These are phyloP conservation scores for Ephydatia muelleri DNA, from an alignment of 37 sponge, comb jelly and placozoan species.

Conservation along the genomic window DNA sequence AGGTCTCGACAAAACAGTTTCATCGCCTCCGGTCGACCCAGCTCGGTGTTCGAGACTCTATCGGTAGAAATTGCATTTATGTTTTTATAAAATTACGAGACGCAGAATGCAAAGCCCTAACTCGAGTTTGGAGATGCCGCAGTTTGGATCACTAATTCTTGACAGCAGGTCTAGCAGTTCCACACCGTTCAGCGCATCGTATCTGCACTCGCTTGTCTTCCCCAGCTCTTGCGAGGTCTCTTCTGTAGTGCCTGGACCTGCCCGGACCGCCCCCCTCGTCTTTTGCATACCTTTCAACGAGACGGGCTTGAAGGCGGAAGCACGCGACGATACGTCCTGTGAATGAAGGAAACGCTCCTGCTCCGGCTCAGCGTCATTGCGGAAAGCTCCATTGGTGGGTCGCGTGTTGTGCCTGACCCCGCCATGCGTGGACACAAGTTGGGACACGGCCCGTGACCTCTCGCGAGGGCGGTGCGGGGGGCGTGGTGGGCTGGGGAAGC, in stretches of 20 bases:
- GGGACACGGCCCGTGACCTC: background rate
- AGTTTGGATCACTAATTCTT: slow-evolving; percentile 8
- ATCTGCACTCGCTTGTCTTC: background rate
- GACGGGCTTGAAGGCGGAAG: background rate
- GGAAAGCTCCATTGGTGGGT: background rate
- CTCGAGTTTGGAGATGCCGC: slow-evolving; percentile 6
- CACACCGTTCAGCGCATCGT: background rate
- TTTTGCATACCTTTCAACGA: background rate
- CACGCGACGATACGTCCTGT: background rate
- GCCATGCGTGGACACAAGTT: background rate
- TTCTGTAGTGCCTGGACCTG: background rate
- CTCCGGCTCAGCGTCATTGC: background rate
- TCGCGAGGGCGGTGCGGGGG: background rate
- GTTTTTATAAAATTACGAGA: background rate
- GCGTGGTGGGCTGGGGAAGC: background rate
- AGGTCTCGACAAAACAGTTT: slow-evolving; percentile 32
- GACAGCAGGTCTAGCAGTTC: background rate
- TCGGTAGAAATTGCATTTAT: background rate
- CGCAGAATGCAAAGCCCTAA: background rate
- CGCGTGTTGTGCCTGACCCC: background rate
- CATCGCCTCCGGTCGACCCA: slow-evolving; percentile 36
- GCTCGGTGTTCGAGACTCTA: slow-evolving; percentile 28
- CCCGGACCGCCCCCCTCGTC: background rate
- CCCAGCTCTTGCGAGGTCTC: background rate
- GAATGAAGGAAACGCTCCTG: background rate